A percentile compares a stretch with the other conserved stretches of the same genome.
phyloP scores from a whole-genome alignment of 1,140 invertebrate genomes.

The Penaeus indicus region DNA sequence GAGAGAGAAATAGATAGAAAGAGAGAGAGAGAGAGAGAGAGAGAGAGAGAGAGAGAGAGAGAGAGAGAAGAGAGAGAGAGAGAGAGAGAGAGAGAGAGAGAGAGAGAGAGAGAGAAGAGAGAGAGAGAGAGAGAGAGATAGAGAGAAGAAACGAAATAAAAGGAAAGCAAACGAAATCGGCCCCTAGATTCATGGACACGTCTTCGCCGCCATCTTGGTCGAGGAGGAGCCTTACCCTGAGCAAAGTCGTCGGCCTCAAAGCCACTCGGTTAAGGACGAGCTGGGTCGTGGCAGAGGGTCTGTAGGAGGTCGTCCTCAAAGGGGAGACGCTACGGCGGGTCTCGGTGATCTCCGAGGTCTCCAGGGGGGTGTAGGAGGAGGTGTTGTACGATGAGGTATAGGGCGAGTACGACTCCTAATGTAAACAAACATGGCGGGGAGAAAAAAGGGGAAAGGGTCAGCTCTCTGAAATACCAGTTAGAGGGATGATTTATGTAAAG shows the following conservation, averaged over 20 bases:
- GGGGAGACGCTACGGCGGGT: constrained; percentile 22
- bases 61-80: not conserved
- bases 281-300: constrained; percentile 51
- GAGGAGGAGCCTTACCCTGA: constrained; percentile 6
- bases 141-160: not conserved
- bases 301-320: constrained; percentile 15
- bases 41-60: not conserved
- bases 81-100: not conserved
- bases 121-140: not conserved
- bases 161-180: not conserved
- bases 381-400: constrained; percentile 35
- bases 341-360: constrained; percentile 40
- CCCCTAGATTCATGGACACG: no score
- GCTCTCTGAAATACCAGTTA: no score
- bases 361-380: constrained; percentile 24
- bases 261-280: constrained; percentile 58
- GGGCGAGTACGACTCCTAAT: constrained; percentile 43
- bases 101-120: no score
- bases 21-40: no score
- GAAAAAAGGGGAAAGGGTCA: no score
- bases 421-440: constrained; percentile 29
- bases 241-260: constrained; percentile 23
- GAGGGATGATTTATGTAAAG: no score
- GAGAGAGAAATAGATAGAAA: no score
- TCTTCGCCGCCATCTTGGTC: not conserved